These are phyloP conservation scores for Lepeophtheirus salmonis DNA, from an alignment of 1,140 invertebrate genomes.

Conservation along the genomic window DNA sequence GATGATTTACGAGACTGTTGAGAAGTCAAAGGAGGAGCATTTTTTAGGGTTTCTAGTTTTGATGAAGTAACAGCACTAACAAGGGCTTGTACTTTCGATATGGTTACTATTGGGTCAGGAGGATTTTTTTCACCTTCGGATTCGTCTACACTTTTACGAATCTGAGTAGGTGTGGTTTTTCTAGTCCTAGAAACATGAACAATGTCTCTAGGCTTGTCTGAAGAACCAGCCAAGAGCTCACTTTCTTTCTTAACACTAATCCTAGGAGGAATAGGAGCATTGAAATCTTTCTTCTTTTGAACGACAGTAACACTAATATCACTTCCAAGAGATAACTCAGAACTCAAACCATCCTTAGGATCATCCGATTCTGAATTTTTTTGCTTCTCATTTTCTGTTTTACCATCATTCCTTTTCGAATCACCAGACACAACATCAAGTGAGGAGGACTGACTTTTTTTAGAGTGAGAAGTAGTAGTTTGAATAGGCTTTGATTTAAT, in stretches of 20 bases:
- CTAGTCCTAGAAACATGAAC: slow-evolving; percentile 21
- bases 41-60: neutral
- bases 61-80: neutral
- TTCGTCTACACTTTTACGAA: slow-evolving; percentile 7
- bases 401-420: too few relatives aligned
- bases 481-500: slow-evolving; percentile 6
- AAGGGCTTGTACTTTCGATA: slow-evolving; percentile 9
- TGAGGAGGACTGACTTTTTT: too few relatives aligned
- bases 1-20: too few relatives aligned
- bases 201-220: neutral
- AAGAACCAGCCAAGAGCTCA: slow-evolving; percentile 1
- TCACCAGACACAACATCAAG: too few relatives aligned
- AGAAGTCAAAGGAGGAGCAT: too few relatives aligned
- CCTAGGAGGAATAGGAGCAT: slow-evolving; percentile 18
- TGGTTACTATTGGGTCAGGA: slow-evolving; percentile 13
- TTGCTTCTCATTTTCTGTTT: neutral
- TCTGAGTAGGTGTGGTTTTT: too few relatives aligned
- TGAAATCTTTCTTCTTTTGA: slow-evolving; percentile 18
- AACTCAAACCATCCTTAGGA: slow-evolving; percentile 12
- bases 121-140: neutral
- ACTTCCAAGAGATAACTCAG: neutral
- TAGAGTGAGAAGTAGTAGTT: neutral
- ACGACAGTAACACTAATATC: slow-evolving; percentile 17
- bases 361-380: slow-evolving; percentile 9
- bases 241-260: slow-evolving; percentile 22